phyloP scores from a whole-genome alignment of 2,888 invertebrate genomes.

The Julus scandinavius region DNA sequence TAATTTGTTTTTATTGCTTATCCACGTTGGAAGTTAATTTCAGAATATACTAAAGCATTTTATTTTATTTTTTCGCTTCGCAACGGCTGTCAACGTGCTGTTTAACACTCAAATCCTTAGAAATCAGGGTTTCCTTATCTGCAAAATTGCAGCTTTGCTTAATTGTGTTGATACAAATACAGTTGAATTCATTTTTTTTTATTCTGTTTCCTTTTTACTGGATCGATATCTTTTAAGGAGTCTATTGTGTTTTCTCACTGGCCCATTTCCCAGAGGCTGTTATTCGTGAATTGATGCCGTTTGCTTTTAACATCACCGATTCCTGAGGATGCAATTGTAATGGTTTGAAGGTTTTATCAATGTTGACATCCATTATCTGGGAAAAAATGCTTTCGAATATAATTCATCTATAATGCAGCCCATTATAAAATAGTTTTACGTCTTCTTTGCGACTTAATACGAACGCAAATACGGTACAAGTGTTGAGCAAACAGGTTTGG shows the following conservation, averaged over 20 bases:
- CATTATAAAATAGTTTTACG: not conserved
- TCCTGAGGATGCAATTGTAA: constrained; percentile 20
- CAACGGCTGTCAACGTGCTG: not conserved
- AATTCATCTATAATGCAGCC: not conserved
- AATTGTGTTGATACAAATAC: not conserved
- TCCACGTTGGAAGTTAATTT: no score
- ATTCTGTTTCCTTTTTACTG: not conserved
- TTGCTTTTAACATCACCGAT: constrained; percentile 27
- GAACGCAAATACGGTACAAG: not conserved
- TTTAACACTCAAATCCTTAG: not conserved
- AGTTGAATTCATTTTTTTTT: not conserved
- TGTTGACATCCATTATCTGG: constrained; percentile 24
- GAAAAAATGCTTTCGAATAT: not conserved
- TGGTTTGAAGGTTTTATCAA: not conserved
- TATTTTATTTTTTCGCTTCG: not conserved
- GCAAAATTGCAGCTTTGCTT: constrained; percentile 12
- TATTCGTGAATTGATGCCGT: constrained; percentile 23
- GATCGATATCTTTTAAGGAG: constrained; percentile 35
- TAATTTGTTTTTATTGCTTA: no score
- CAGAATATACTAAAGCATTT: no score
- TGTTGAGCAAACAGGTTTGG: not conserved
- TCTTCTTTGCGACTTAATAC: not conserved
- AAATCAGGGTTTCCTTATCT: constrained; percentile 36
- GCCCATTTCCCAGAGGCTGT: constrained; percentile 23
- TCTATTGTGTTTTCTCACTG: constrained; percentile 45